These are phyloP conservation scores for Monodelphis domestica DNA, from an alignment of 2,797 vertebrate genomes.

Conservation along the genomic window DNA sequence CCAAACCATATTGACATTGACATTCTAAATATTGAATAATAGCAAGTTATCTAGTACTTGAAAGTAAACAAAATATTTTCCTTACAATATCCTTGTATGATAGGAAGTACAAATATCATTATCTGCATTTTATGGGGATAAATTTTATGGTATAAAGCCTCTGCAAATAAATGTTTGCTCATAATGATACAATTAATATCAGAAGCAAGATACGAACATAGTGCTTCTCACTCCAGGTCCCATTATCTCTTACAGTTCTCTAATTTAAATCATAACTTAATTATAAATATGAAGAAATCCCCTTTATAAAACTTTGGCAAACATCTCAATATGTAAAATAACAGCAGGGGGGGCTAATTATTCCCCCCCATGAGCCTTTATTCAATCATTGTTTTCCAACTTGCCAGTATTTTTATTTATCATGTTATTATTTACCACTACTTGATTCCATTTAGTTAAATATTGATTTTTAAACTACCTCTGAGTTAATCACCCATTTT, in stretches of 20 bases:
- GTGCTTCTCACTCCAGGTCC: slow-evolving; percentile 48
- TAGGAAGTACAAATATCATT: too few species aligned
- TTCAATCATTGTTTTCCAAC: slow-evolving; percentile 25
- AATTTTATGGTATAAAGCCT: too few species aligned
- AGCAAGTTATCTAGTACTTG: too few species aligned
- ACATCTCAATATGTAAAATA: slow-evolving; percentile 34
- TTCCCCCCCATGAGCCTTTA: slow-evolving; percentile 10
- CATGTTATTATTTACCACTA: background rate
- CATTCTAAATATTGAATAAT: too few species aligned
- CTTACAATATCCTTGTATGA: too few species aligned
- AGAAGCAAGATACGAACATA: too few species aligned
- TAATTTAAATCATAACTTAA: background rate
- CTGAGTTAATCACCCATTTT: too few species aligned
- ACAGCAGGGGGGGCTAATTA: slow-evolving; percentile 9
- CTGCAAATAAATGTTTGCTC: slow-evolving; percentile 4
- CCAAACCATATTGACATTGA: background rate
- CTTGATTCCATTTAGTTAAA: too few species aligned
- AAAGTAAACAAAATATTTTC: too few species aligned
- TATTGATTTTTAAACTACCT: too few species aligned
- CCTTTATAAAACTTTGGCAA: background rate
- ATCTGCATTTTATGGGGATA: too few species aligned
- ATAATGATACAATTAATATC: slow-evolving; percentile 26
- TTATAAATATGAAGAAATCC: slow-evolving; percentile 36
- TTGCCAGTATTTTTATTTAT: slow-evolving; percentile 37
- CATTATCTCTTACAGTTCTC: background rate